phyloP scores from a whole-genome alignment of 1,140 invertebrate species.

The Drosophila chauvacae region DNA sequence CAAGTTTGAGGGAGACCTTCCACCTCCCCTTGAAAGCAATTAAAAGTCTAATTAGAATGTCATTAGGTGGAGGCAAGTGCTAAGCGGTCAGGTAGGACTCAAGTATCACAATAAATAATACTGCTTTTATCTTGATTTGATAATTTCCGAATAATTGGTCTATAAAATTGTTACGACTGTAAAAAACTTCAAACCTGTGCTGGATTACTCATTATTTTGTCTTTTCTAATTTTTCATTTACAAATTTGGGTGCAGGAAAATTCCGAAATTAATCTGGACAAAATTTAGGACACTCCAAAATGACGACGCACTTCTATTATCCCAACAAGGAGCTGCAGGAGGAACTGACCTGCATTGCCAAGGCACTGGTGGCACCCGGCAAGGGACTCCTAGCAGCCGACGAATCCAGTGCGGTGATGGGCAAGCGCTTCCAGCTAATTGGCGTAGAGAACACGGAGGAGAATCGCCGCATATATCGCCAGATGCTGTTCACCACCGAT shows the following conservation, averaged over 20 bases:
- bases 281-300: constrained; percentile 82
- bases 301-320: constrained; percentile 93
- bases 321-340: constrained; percentile 93
- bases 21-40: constrained; percentile 50
- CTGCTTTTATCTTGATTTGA: constrained; percentile 16
- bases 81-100: constrained; percentile 53
- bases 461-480: constrained; percentile 92
- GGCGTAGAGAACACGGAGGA: constrained; percentile 94
- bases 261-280: background rate
- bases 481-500: constrained; percentile 96
- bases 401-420: constrained; percentile 93
- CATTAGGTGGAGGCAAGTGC: constrained; percentile 56
- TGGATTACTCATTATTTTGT: background rate
- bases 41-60: constrained; percentile 76
- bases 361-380: constrained; percentile 94
- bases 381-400: constrained; percentile 95
- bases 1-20: constrained; percentile 13
- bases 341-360: constrained; percentile 94
- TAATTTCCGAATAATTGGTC: constrained; percentile 19
- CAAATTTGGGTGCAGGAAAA: background rate
- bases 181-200: background rate
- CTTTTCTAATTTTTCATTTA: background rate
- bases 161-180: constrained; percentile 7
- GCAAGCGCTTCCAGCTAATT: constrained; percentile 89
- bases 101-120: constrained; percentile 47